Evolutionary conservation across 2,113 vertebrate species (phyloP).

Genomic region (Ailuropoda melanoleuca): DNA sequence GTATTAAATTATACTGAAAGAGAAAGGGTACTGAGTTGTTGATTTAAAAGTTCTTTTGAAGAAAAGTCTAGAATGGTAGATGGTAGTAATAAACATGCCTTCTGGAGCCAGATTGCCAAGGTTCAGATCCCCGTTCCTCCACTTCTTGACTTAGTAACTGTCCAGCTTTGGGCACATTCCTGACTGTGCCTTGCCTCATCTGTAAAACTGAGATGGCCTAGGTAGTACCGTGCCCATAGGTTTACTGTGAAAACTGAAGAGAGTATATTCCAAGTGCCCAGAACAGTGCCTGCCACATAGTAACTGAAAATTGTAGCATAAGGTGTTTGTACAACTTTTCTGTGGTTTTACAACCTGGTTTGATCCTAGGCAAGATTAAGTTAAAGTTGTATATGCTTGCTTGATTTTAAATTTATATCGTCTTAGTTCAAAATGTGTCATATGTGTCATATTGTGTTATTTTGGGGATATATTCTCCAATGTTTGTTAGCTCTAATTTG

Average conservation of each 20-base stretch:
- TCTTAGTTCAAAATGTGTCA: neutral
- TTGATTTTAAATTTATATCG: neutral
- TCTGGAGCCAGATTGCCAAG: neutral
- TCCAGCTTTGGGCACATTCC: neutral
- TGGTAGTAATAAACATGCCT: neutral
- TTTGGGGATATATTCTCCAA: neutral
- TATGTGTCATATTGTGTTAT: neutral
- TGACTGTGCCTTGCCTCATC: neutral
- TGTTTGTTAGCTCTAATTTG: neutral
- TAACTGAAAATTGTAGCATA: neutral
- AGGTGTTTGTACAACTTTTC: neutral
- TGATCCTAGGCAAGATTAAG: neutral
- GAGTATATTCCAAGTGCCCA: accelerated
- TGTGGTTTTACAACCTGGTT: neutral
- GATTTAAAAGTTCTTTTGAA: neutral
- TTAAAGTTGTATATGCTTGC: neutral
- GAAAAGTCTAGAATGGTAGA: neutral
- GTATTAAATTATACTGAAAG: neutral
- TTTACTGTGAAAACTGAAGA: neutral
- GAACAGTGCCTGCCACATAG: neutral
- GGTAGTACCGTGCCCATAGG: neutral
- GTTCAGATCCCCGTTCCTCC: neutral
- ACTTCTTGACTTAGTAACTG: accelerated
- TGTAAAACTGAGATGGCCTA: neutral
- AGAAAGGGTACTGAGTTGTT: neutral